Base-by-base conservation (phyloP, 2,888 invertebrate species). In the Trachelus iudaicus region DNA sequence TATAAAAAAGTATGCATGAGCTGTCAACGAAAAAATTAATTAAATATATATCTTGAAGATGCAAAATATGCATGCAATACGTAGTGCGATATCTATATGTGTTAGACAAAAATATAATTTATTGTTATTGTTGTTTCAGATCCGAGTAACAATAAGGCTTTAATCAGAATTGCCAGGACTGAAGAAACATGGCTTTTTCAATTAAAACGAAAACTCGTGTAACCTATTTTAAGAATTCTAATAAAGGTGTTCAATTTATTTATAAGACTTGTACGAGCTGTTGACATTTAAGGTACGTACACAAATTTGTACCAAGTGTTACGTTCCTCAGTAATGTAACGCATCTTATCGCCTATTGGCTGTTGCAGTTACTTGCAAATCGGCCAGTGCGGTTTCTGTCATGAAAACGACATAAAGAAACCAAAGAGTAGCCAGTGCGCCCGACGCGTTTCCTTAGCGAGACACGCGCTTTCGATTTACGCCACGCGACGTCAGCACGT, bases 401-500 rank as follows among this genome's bases (percentile, higher is more conserved):
- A 23, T 56, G 23, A 56, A 56, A 56, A 56, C 9, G 56, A 69
- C 73, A 75, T 73, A 68, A 80, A 81, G 79, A 81, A 79, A 75
- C 76, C 78, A 76, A 82, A 81, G 56, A 56, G 56, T 56, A 56
- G 56, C 56, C 56, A 56, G 56, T 56, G 56, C 71, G 40, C 69
- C 71, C 15, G 56, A 75, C 40, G 69, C 68, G 37, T 34, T 73
- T 75, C 77, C 74, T 75, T 78, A 77, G 79, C 74, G 73, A 77
- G 82, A 81, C 79, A 79, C 83, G 81, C 83, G 80, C 81, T 78
- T 81, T 81, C 82, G 82, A 84, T 83, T 81, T 77, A 79, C 71
- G 88, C 82, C 89, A 89, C 89, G 89, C 83, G 89, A 86, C 89
- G 88, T 86, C 88, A 88, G 88, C 88, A 88, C 89, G 86, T 77